Conservation (phyloP, 2,888 invertebrate species). For the Hedychridium roseum region DNA sequence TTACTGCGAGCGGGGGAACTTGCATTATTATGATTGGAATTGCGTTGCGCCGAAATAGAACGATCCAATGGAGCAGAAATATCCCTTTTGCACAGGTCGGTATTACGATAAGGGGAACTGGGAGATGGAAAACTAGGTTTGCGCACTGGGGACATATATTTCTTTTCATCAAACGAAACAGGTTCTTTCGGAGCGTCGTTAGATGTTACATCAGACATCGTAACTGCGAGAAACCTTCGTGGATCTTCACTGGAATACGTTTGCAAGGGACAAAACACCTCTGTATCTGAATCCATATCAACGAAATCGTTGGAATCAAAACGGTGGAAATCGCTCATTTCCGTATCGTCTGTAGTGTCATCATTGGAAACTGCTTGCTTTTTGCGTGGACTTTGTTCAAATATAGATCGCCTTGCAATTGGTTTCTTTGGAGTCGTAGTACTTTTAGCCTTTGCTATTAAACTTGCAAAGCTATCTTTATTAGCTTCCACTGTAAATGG, state of each 20-base stretch:
- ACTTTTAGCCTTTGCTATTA: conserved; percentile 54
- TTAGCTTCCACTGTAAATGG: conserved; percentile 52
- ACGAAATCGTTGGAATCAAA: conserved; percentile 15
- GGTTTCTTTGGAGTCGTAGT: conserved; percentile 10
- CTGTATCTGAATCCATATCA: conserved; percentile 47
- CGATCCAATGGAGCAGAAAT: no score
- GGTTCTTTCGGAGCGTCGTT: not conserved
- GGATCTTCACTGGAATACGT: conserved; percentile 43
- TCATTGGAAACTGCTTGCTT: conserved; percentile 1
- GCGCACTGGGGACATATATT: no score
- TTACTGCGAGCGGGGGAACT: no score
- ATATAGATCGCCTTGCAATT: conserved; percentile 23
- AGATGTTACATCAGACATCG: conserved; percentile 21
- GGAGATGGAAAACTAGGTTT: no score
- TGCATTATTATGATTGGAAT: no score
- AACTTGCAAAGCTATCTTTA: conserved; percentile 53
- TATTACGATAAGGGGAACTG: no score
- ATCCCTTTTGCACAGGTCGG: no score
- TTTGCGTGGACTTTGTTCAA: conserved; percentile 13
- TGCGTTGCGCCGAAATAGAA: no score
- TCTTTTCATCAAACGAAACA: not conserved
- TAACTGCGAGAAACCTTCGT: conserved; percentile 25
- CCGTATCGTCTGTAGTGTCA: conserved; percentile 13
- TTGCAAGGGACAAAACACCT: conserved; percentile 43
- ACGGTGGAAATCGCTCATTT: conserved; percentile 8